Percentiles rank a stretch among this genome's conserved stretches.
phyloP scores from a whole-genome alignment of 2,797 vertebrate genomes.

The Hapalemur alaotrensis region DNA sequence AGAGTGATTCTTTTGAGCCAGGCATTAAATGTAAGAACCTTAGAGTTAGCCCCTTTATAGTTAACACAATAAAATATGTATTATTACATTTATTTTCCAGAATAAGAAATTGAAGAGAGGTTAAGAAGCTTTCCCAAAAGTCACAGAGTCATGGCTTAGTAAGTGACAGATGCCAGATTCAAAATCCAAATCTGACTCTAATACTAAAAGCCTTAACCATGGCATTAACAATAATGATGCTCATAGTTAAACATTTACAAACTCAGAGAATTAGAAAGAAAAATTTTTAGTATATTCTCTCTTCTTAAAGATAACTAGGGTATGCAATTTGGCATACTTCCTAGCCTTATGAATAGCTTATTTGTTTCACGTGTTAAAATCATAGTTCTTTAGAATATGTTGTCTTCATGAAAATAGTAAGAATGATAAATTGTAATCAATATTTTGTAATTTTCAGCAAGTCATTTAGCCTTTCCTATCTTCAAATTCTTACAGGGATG shows the following conservation, averaged over 20 bases:
- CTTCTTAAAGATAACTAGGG: not conserved
- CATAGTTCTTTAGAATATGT: not conserved
- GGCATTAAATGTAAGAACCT: not conserved
- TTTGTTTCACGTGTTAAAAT: constrained; percentile 27
- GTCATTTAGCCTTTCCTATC: not conserved
- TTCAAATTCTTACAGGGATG: not conserved
- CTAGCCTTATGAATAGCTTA: not conserved
- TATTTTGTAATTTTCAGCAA: constrained; percentile 2
- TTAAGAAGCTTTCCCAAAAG: constrained; percentile 33
- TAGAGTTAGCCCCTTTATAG: not conserved
- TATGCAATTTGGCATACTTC: not conserved
- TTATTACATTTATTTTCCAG: not conserved
- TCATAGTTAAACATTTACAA: not conserved
- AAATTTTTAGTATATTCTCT: not conserved
- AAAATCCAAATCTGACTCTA: not conserved
- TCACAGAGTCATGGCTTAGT: not conserved
- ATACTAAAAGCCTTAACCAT: not conserved
- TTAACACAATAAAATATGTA: not conserved
- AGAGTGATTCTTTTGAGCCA: not conserved
- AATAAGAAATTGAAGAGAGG: not conserved
- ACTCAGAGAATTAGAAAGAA: not conserved
- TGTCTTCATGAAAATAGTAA: not conserved
- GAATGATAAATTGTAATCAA: constrained; percentile 4
- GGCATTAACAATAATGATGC: not conserved
- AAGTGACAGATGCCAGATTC: not conserved